Percentiles rank a stretch among this genome's conserved stretches.
Conservation (phyloP, 2,797 vertebrate species). For the Denticeps clupeoides region DNA sequence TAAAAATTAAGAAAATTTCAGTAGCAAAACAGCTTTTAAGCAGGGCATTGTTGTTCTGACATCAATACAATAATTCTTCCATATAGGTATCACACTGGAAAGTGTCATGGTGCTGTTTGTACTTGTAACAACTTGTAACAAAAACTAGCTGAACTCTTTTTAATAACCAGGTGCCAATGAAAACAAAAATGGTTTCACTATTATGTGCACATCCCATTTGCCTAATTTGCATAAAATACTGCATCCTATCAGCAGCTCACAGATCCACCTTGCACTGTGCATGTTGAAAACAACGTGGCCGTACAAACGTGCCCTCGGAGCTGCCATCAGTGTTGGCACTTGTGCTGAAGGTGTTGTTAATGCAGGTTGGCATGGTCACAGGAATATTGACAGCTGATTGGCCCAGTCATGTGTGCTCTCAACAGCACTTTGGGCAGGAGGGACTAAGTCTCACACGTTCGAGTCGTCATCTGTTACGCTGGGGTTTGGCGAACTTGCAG, state of each 20-base stretch:
- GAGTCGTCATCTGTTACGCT: constrained; percentile 86
- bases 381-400: constrained; percentile 26
- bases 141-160: constrained; percentile 7
- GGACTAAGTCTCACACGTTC: constrained; percentile 64
- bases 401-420: constrained; percentile 43
- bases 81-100: neutral
- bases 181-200: constrained; percentile 36
- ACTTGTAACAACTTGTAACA: too few relatives aligned
- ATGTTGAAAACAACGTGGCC: too few relatives aligned
- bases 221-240: too few relatives aligned
- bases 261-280: too few relatives aligned
- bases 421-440: constrained; percentile 38
- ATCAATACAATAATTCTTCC: neutral
- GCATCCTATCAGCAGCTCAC: neutral
- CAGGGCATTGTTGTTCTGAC: neutral
- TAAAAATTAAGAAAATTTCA: neutral
- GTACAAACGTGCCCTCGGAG: too few relatives aligned
- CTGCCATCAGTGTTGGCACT: too few relatives aligned
- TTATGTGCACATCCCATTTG: neutral
- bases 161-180: constrained; percentile 14
- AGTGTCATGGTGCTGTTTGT: constrained; percentile 29
- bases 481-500: constrained; percentile 70
- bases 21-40: constrained; percentile 3
- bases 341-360: too few relatives aligned
- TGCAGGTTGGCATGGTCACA: too few relatives aligned